Conservation (phyloP, 2,797 vertebrate genomes). For the Anomalospiza imberbis region DNA sequence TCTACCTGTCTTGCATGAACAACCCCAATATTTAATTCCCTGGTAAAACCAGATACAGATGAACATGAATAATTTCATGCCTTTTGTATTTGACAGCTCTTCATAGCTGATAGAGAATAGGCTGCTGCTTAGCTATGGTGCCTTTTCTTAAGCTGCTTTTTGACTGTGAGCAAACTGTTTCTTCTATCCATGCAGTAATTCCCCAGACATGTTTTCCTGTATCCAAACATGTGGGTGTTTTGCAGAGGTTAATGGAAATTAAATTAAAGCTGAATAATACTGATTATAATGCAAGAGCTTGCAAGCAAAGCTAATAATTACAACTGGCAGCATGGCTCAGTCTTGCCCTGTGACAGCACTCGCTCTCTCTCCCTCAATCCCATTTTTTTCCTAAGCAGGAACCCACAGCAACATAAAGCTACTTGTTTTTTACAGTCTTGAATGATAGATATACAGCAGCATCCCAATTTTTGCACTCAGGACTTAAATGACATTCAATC, state of each 20-base stretch:
- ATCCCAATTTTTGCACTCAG: neutral
- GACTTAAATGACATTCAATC: neutral
- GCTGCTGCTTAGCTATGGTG: neutral
- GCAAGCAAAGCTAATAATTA: constrained; percentile 5
- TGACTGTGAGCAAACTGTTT: neutral
- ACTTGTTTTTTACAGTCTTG: neutral
- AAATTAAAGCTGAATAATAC: constrained; percentile 27
- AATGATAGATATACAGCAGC: neutral
- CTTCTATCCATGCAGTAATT: neutral
- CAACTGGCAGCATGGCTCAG: neutral
- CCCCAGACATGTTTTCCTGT: neutral
- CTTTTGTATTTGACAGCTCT: neutral
- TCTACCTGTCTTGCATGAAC: neutral
- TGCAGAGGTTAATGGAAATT: constrained; percentile 33
- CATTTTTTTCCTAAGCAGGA: neutral
- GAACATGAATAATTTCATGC: neutral
- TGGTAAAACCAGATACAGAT: neutral
- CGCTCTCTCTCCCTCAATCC: neutral
- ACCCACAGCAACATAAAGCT: neutral
- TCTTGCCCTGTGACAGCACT: neutral
- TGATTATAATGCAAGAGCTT: neutral
- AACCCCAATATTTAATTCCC: neutral
- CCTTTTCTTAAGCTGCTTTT: neutral
- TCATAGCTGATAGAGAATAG: neutral
- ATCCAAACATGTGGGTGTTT: neutral